Conservation (phyloP, 2,797 vertebrate genomes). For the Fringilla coelebs region DNA sequence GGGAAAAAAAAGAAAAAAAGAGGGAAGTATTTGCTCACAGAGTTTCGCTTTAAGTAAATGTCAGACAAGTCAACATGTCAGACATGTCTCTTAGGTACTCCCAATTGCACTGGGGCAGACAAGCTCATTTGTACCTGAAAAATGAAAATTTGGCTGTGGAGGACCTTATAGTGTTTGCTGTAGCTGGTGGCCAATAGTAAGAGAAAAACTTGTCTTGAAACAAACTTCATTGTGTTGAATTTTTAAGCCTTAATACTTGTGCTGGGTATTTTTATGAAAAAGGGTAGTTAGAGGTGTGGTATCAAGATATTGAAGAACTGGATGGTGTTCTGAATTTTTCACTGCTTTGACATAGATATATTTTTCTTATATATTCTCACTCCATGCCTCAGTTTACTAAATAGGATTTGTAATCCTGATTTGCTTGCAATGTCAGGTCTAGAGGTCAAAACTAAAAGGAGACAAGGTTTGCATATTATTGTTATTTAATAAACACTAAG, state of each 20-base stretch:
- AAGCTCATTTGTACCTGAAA: not conserved
- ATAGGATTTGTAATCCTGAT: not conserved
- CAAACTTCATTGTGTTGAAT: not conserved
- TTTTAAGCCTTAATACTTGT: not conserved
- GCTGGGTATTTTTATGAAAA: not conserved
- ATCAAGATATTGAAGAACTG: not conserved
- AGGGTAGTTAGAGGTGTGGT: not conserved
- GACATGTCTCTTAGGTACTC: not conserved
- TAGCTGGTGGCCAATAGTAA: not conserved
- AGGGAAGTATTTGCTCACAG: not conserved
- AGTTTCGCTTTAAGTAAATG: constrained; percentile 5
- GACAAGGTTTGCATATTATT: not conserved
- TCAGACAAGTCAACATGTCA: not conserved
- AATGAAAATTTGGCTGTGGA: not conserved
- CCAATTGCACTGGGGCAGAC: not conserved
- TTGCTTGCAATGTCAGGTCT: not conserved
- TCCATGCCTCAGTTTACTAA: not conserved
- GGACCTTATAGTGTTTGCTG: not conserved
- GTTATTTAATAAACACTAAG: not conserved
- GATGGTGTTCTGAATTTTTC: not conserved
- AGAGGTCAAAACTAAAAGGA: not conserved
- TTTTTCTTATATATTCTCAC: not conserved
- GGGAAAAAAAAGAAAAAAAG: not conserved
- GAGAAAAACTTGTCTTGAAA: not conserved
- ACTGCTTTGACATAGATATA: not conserved